phyloP scores from a whole-genome alignment of 2,113 vertebrate genomes.

The Origma solitaria region DNA sequence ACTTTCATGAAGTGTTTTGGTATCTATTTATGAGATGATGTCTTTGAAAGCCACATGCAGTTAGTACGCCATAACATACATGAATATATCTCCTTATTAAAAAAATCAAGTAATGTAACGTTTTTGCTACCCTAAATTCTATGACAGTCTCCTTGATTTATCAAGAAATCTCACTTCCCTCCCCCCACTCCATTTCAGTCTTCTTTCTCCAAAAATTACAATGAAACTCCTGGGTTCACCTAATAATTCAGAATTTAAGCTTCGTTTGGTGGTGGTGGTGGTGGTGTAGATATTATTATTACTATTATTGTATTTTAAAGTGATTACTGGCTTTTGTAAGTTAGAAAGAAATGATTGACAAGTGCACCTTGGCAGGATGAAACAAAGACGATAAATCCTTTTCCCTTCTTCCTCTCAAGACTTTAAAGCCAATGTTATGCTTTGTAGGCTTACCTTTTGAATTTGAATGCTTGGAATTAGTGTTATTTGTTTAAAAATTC shows the following conservation, averaged over 20 bases:
- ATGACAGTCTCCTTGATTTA: background rate
- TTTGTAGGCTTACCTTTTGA: background rate
- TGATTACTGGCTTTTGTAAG: background rate
- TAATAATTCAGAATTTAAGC: background rate
- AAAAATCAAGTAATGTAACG: background rate
- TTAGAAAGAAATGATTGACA: background rate
- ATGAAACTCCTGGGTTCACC: background rate
- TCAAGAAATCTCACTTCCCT: background rate
- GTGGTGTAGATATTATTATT: no score
- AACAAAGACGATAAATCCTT: background rate
- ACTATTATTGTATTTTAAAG: background rate
- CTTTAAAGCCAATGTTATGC: background rate
- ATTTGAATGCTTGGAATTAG: background rate
- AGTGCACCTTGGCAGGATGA: background rate
- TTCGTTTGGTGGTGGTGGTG: background rate
- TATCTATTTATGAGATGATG: background rate
- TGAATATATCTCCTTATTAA: background rate
- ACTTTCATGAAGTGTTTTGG: background rate
- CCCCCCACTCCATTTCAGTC: background rate
- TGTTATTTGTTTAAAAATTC: background rate
- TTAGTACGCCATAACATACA: background rate
- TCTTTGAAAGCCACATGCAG: background rate
- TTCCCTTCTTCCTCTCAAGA: background rate
- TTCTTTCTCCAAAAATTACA: background rate
- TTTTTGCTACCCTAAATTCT: background rate